phyloP scores from a whole-genome alignment of 35 echinoderm and acorn worm species.

The Ophiothrix spiculata region DNA sequence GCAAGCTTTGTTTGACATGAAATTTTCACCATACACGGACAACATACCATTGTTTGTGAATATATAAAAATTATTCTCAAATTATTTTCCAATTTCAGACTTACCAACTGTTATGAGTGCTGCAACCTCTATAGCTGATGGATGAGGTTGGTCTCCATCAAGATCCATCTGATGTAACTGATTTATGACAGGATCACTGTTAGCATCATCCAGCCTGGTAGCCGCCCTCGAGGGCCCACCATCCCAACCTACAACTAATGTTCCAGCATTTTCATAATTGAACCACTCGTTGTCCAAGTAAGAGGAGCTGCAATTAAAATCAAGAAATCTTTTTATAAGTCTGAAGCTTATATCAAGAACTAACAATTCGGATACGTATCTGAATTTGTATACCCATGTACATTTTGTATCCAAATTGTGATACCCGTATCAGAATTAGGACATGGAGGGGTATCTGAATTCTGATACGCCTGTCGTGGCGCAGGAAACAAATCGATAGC shows the following conservation, averaged over 20 bases:
- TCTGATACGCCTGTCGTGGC: no score
- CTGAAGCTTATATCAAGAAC: neutral
- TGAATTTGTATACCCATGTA: no score
- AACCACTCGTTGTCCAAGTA: conserved; percentile 99
- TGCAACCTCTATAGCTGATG: conserved; percentile 88
- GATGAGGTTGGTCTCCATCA: conserved; percentile 38
- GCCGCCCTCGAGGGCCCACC: conserved; percentile 66
- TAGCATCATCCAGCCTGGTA: conserved; percentile 53
- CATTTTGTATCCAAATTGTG: no score
- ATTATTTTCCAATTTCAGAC: no score
- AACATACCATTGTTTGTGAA: no score
- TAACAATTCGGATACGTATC: no score
- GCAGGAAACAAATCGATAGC: no score
- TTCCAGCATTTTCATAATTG: conserved; percentile 79
- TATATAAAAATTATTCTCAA: no score
- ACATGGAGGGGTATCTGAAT: no score
- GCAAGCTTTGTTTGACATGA: no score
- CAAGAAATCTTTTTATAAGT: neutral
- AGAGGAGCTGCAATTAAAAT: conserved; percentile 53
- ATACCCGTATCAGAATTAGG: no score
- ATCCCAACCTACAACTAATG: conserved; percentile 93
- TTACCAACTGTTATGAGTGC: conserved; percentile 88
- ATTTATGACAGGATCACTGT: conserved; percentile 44
- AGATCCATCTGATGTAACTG: conserved; percentile 72
- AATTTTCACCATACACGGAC: no score